These are phyloP conservation scores for Onychostoma macrolepis DNA, from an alignment of 2,113 vertebrate species.

Conservation along the genomic window DNA sequence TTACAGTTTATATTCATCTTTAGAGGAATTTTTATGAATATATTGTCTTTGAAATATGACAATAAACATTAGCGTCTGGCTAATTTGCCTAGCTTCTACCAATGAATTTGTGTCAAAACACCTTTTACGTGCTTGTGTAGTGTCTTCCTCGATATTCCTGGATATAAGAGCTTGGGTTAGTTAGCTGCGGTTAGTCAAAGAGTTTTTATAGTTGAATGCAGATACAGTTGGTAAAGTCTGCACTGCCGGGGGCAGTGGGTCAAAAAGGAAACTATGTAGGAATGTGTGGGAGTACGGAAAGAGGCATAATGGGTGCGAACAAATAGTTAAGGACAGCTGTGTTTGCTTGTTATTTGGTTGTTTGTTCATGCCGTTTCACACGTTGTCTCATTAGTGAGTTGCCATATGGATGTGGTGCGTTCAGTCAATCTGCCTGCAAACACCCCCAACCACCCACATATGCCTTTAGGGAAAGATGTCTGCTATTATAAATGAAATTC, in stretches of 20 bases:
- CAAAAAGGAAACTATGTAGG: conserved; percentile 39
- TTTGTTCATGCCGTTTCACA: conserved; percentile 65
- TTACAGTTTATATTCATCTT: background rate
- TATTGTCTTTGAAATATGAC: background rate
- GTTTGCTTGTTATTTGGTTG: conserved; percentile 41
- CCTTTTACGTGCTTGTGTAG: background rate
- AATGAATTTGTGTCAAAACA: background rate
- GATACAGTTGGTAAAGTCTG: background rate
- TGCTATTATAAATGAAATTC: background rate
- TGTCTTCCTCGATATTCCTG: background rate
- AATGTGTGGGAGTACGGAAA: conserved; percentile 48
- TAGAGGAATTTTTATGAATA: background rate
- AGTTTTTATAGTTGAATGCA: background rate
- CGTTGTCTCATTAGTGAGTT: conserved; percentile 62
- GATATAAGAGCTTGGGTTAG: background rate
- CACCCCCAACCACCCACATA: conserved; percentile 41
- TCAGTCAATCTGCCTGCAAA: conserved; percentile 57
- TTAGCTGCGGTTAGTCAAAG: background rate
- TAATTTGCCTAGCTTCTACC: background rate
- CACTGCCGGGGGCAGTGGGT: background rate
- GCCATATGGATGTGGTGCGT: conserved; percentile 66
- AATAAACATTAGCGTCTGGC: background rate
- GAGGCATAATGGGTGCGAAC: conserved; percentile 17
- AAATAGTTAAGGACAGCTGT: conserved; percentile 30
- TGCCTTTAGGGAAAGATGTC: conserved; percentile 27